phyloP scores from a whole-genome alignment of 2,113 vertebrate species.

The Tyto alba region DNA sequence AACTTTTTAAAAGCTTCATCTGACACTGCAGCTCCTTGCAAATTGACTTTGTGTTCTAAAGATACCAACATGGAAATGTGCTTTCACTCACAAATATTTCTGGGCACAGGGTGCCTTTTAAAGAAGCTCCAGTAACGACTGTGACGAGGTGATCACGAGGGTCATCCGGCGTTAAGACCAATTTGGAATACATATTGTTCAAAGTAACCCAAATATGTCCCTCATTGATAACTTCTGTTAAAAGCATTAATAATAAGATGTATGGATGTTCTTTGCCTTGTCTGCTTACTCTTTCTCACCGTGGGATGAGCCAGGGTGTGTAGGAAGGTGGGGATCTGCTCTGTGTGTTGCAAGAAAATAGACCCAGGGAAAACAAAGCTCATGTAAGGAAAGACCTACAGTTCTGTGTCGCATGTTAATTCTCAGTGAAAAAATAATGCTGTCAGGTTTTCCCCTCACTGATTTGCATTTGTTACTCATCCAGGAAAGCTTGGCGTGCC shows the following conservation, averaged over 20 bases:
- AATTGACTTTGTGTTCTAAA: constrained; percentile 34
- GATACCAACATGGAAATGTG: not conserved
- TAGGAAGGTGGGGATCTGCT: not conserved
- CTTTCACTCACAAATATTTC: constrained; percentile 4
- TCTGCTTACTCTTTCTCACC: not conserved
- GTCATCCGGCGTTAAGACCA: not conserved
- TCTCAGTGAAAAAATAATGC: not conserved
- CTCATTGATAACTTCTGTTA: not conserved
- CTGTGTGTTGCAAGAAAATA: not conserved
- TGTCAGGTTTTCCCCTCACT: not conserved
- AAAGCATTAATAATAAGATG: not conserved
- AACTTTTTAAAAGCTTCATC: constrained; percentile 55
- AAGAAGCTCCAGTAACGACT: not conserved
- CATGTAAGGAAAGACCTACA: not conserved
- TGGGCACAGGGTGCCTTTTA: not conserved
- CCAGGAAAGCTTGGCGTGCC: not conserved
- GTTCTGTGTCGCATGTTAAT: not conserved
- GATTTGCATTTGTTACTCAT: not conserved
- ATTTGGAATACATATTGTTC: not conserved
- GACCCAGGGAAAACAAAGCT: not conserved
- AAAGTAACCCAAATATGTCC: not conserved
- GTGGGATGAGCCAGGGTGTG: not conserved
- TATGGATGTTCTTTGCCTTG: not conserved
- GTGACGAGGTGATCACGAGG: not conserved
- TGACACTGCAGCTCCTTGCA: constrained; percentile 11